A percentile compares a stretch with the other conserved stretches of the same genome.
Evolutionary conservation across 2,113 vertebrate species (phyloP).

Genomic region (Triplophysa rosa): DNA sequence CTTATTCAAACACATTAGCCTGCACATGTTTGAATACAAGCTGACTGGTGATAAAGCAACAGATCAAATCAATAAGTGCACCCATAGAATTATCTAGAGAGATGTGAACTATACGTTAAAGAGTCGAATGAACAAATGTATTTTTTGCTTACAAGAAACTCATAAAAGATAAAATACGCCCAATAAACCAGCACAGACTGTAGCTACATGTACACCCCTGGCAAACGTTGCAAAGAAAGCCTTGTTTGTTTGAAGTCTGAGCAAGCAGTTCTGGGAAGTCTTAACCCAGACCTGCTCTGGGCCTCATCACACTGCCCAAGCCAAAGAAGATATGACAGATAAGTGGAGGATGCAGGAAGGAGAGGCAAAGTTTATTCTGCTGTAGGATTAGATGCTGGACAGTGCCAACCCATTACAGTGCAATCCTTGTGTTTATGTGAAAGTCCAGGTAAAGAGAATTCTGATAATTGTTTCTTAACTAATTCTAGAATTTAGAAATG

Average conservation of each 20-base stretch:
- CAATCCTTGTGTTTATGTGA: too few relatives aligned
- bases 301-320: slow-evolving; percentile 12
- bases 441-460: too few relatives aligned
- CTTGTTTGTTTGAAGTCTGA: slow-evolving; percentile 40
- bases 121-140: too few relatives aligned
- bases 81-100: neutral
- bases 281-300: slow-evolving; percentile 34
- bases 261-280: slow-evolving; percentile 16
- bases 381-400: slow-evolving; percentile 15
- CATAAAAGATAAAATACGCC: slow-evolving; percentile 2
- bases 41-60: neutral
- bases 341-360: slow-evolving; percentile 48
- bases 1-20: slow-evolving; percentile 35
- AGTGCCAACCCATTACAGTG: neutral
- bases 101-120: neutral
- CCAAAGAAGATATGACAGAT: slow-evolving; percentile 55
- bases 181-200: neutral
- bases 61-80: slow-evolving; percentile 1
- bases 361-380: slow-evolving; percentile 40
- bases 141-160: too few relatives aligned
- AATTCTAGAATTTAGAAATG: too few relatives aligned
- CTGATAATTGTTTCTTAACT: too few relatives aligned
- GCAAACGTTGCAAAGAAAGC: slow-evolving; percentile 17
- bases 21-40: neutral
- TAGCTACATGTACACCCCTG: neutral